These are phyloP conservation scores for Halesus radiatus DNA, from an alignment of 1,140 invertebrate genomes.

Conservation along the genomic window DNA sequence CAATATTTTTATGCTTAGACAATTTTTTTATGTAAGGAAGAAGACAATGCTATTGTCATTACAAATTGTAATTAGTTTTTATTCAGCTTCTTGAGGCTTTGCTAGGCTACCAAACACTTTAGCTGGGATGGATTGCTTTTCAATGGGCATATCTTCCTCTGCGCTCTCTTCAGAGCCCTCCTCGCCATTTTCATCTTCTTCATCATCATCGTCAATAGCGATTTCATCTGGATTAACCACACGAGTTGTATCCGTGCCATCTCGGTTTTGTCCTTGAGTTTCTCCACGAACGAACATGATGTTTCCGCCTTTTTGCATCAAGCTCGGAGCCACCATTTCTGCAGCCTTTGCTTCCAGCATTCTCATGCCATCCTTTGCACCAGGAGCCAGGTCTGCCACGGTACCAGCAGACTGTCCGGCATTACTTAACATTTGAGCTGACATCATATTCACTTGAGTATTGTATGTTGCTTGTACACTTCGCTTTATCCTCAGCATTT, in stretches of 20 bases:
- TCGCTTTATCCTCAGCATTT: slow-evolving; percentile 98
- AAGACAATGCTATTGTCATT: too few relatives aligned
- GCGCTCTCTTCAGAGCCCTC: slow-evolving; percentile 73
- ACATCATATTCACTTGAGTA: slow-evolving; percentile 98
- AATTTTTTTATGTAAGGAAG: too few relatives aligned
- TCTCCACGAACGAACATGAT: slow-evolving; percentile 90
- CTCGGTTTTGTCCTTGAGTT: slow-evolving; percentile 82
- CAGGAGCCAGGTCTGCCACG: slow-evolving; percentile 78
- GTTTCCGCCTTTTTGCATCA: slow-evolving; percentile 71
- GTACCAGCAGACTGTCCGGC: slow-evolving; percentile 75
- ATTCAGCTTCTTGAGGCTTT: slow-evolving; percentile 48
- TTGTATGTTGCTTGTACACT: slow-evolving; percentile 98
- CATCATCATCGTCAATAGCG: slow-evolving; percentile 89
- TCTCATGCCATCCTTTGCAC: slow-evolving; percentile 87
- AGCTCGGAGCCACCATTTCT: slow-evolving; percentile 67
- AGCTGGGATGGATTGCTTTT: slow-evolving; percentile 85
- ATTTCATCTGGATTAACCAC: slow-evolving; percentile 96
- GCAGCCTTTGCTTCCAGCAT: slow-evolving; percentile 88
- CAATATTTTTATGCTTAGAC: too few relatives aligned
- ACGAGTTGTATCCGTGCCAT: slow-evolving; percentile 75
- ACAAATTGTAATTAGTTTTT: neutral
- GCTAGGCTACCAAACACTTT: slow-evolving; percentile 88
- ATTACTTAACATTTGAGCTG: slow-evolving; percentile 93
- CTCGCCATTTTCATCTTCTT: slow-evolving; percentile 75
- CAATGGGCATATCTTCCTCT: slow-evolving; percentile 78